A percentile compares a stretch with the other conserved stretches of the same genome.
Evolutionary conservation across 2,113 vertebrate species (phyloP).

Genomic region (Nyctereutes procyonoides): DNA sequence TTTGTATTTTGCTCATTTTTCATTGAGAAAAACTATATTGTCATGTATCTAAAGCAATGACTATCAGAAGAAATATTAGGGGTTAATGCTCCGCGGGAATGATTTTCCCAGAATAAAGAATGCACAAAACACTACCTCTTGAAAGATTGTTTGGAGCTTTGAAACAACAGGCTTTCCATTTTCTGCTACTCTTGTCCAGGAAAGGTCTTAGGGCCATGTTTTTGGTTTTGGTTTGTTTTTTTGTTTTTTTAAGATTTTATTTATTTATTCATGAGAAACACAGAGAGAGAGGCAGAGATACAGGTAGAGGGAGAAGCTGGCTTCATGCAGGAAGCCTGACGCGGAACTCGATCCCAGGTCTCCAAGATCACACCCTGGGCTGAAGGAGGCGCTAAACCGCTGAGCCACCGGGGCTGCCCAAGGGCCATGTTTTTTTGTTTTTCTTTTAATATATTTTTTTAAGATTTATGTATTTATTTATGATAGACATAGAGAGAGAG

Average conservation of each 20-base stretch:
- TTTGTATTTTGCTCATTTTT: not conserved
- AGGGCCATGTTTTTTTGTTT: too few species aligned
- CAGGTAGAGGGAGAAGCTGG: too few species aligned
- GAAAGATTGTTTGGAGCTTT: not conserved
- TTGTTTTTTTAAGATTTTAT: too few species aligned
- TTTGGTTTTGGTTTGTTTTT: not conserved
- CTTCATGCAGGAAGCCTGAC: too few species aligned
- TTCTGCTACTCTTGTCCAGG: not conserved
- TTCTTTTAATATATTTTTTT: too few species aligned
- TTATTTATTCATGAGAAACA: too few species aligned
- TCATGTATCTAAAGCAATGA: not conserved
- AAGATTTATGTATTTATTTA: too few species aligned
- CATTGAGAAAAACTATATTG: not conserved
- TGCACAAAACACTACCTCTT: not conserved
- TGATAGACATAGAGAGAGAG: too few species aligned
- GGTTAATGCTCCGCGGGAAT: not conserved
- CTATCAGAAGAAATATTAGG: not conserved
- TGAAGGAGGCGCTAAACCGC: too few species aligned
- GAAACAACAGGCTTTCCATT: not conserved
- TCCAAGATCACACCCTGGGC: too few species aligned
- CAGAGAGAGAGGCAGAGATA: too few species aligned
- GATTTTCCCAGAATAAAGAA: not conserved
- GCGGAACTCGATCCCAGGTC: accelerated
- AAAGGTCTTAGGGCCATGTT: not conserved
- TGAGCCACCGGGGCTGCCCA: too few species aligned